Base-by-base conservation (phyloP, 2,797 vertebrate genomes). In the Platalea minor region DNA sequence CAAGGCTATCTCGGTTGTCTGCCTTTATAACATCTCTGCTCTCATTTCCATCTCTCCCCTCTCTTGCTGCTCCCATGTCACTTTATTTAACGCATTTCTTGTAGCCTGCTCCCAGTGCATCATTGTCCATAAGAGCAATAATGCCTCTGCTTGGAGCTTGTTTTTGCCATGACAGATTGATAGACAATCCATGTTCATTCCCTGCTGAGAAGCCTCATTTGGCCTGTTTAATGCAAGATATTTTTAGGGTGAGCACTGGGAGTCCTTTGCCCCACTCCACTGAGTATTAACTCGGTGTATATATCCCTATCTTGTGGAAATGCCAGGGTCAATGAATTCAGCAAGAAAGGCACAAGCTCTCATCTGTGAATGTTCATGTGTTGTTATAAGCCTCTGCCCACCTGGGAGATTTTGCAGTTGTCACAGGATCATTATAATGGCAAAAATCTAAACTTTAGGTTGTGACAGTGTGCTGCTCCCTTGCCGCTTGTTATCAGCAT, bases 101-200 rank as follows among this genome's bases (percentile, higher is more conserved):
- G 3, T 88, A 91, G 80, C 56, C 77, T 67, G 10, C 80, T 91
- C 88, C 64, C 84, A 1, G 33, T 5, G 54, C 63, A 67, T 43
- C 90, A 54, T 53, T n/a, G 79, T 69, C 81, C 41, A 37, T 45
- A 60, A 43, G 25, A 89, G 78, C 94, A 93, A 19, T 28, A 80
- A 89, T 16, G 46, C 81, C 50, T 69, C 69, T 48, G 57, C 84
- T 88, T 41, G 72, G 74, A 91, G 78, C 86, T 75, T 60, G 60
- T 5, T 93, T 94, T 70, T 74, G n/a, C 72, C 31, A 1, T 94
- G 92, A 92, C 95, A 87, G 96, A 86, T 91, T 96, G 94, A 94
- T 69, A 69, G 95, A 80, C 91, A 91, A 43, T 24, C 78, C 45
- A 0, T 31, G 64, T 25, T 80, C 53, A 5, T 70, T 93, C 87